These are phyloP conservation scores for Troides helena DNA, from an alignment of 2,888 invertebrate species.

Conservation along the genomic window DNA sequence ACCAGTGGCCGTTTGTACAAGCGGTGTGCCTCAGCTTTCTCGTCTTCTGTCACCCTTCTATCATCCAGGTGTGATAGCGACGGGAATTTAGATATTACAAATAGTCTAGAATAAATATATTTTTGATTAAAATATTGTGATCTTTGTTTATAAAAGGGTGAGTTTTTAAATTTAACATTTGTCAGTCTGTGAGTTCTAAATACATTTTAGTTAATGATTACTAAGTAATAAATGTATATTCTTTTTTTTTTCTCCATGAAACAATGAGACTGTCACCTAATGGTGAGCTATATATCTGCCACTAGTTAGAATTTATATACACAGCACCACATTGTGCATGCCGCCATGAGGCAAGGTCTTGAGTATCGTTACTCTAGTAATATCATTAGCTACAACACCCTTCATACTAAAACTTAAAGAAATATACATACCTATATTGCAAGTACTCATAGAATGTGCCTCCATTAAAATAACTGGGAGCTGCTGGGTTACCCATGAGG, in stretches of 20 bases:
- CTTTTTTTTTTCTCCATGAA: no score
- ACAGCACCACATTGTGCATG: no score
- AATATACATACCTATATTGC: conserved; percentile 85
- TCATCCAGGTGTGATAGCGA: conserved; percentile 86
- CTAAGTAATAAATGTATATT: no score
- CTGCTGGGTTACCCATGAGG: conserved; percentile 92
- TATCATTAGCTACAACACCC: no score
- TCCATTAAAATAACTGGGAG: conserved; percentile 88
- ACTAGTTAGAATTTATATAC: no score
- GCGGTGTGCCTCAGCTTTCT: conserved; percentile 81
- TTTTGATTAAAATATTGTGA: not conserved
- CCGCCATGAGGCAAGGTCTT: no score
- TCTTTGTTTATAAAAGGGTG: conserved; percentile 7
- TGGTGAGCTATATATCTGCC: no score
- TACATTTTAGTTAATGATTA: no score
- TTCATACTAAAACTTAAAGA: not conserved
- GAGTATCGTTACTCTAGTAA: no score
- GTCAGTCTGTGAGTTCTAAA: no score
- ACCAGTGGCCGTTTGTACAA: conserved; percentile 82
- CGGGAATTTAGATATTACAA: conserved; percentile 86
- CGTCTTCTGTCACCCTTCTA: conserved; percentile 83
- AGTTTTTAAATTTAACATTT: no score
- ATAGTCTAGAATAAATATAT: conserved; percentile 78
- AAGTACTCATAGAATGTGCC: conserved; percentile 87
- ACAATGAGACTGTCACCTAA: no score